phyloP scores from a whole-genome alignment of 35 echinoderm and acorn worm genomes.

The Lytechinus pictus region DNA sequence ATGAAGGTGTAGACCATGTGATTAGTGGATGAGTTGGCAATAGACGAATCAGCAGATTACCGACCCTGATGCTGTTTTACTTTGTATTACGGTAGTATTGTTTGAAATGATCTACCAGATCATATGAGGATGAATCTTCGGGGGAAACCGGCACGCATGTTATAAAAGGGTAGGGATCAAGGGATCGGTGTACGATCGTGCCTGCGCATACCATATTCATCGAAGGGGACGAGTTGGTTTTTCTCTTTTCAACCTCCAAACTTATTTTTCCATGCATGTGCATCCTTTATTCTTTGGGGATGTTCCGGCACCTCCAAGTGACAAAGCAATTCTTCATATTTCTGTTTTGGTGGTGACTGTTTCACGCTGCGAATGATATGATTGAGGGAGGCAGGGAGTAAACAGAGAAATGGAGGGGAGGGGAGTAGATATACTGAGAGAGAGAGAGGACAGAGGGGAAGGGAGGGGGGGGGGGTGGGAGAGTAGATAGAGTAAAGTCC shows the following conservation, averaged over 20 bases:
- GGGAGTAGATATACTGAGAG: too few species aligned
- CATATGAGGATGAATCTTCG: background rate
- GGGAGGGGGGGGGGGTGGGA: too few species aligned
- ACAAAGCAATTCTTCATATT: conserved; percentile 20
- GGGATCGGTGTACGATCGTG: background rate
- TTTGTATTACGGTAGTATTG: too few species aligned
- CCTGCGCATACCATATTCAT: background rate
- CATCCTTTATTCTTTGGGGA: background rate
- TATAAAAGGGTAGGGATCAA: background rate
- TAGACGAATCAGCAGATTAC: too few species aligned
- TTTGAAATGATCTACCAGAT: too few species aligned
- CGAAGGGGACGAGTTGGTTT: background rate
- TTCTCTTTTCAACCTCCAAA: background rate
- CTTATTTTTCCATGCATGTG: background rate
- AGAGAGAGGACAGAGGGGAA: too few species aligned
- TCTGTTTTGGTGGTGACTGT: background rate
- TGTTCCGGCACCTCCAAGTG: background rate
- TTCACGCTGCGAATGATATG: background rate
- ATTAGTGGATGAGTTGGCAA: too few species aligned
- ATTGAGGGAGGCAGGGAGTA: background rate
- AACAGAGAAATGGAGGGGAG: too few species aligned
- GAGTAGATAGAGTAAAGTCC: too few species aligned
- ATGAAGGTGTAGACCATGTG: too few species aligned
- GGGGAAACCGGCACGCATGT: background rate
- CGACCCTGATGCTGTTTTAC: too few species aligned